Evolutionary conservation across 1,140 invertebrate species (phyloP).

Genomic region (Drosophila varians): DNA sequence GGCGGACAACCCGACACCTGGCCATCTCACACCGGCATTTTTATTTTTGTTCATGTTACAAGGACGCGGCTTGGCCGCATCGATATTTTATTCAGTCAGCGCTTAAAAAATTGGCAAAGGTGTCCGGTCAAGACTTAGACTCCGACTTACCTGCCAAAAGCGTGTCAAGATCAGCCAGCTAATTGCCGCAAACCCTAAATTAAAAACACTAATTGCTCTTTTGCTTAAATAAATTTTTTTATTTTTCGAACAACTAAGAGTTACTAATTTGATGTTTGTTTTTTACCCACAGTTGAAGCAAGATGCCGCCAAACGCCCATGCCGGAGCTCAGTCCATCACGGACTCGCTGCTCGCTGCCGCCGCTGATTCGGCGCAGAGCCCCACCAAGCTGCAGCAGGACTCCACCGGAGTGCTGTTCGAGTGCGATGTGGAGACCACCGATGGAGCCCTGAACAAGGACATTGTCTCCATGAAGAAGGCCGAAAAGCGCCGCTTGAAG

Average conservation of each 20-base stretch:
- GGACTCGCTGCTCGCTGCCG: slow-evolving; percentile 65
- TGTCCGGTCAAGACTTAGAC: slow-evolving; percentile 7
- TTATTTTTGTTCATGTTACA: slow-evolving; percentile 53
- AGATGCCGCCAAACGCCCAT: slow-evolving; percentile 82
- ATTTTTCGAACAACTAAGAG: neutral
- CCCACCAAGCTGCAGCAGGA: slow-evolving; percentile 66
- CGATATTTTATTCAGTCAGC: slow-evolving; percentile 34
- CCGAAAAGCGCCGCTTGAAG: slow-evolving; percentile 84
- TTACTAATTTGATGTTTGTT: slow-evolving; percentile 22
- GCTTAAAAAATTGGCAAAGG: slow-evolving; percentile 8
- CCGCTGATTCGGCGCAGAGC: slow-evolving; percentile 61
- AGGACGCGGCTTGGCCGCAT: slow-evolving; percentile 50
- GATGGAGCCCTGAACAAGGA: slow-evolving; percentile 84
- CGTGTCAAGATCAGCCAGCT: slow-evolving; percentile 67
- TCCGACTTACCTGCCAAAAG: slow-evolving; percentile 29
- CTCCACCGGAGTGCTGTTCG: slow-evolving; percentile 86
- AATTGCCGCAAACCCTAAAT: slow-evolving; percentile 43
- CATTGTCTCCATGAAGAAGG: slow-evolving; percentile 82
- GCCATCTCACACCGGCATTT: slow-evolving; percentile 44
- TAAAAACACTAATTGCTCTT: slow-evolving; percentile 50
- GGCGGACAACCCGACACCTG: slow-evolving; percentile 6
- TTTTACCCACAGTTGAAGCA: slow-evolving; percentile 40
- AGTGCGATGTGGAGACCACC: slow-evolving; percentile 86
- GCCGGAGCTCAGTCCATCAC: slow-evolving; percentile 71
- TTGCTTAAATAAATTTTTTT: slow-evolving; percentile 10